Conservation (phyloP, 2,888 invertebrate species). For the Xylocampa areola region DNA sequence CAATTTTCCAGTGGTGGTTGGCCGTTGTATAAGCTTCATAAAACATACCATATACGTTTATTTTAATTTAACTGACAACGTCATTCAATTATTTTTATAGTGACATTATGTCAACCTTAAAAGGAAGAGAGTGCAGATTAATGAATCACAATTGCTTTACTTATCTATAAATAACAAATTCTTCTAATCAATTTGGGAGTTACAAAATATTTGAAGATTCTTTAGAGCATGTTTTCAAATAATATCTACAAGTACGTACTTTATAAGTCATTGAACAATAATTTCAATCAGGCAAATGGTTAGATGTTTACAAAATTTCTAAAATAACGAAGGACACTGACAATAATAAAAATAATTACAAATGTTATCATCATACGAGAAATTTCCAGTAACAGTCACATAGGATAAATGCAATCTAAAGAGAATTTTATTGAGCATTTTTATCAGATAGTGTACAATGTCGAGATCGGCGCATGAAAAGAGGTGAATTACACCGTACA, state of each 20-base stretch:
- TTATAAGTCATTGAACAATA: too few species aligned
- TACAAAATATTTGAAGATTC: background rate
- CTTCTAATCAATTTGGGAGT: conserved; percentile 14
- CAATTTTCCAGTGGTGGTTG: conserved; percentile 7
- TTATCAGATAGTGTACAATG: conserved; percentile 43
- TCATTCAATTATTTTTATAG: conserved; percentile 20
- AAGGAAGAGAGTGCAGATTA: conserved; percentile 13
- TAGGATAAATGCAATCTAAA: conserved; percentile 21
- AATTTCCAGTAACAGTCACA: background rate
- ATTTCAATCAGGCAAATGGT: too few species aligned
- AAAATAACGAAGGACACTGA: too few species aligned
- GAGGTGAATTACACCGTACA: conserved; percentile 45
- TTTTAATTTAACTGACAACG: conserved; percentile 46
- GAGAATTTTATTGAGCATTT: conserved; percentile 10
- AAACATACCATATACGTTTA: conserved; percentile 40
- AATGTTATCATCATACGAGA: too few species aligned
- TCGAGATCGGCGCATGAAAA: conserved; percentile 20
- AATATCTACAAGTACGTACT: too few species aligned
- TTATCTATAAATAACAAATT: conserved; percentile 25
- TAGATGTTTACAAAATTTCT: too few species aligned
- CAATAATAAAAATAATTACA: too few species aligned
- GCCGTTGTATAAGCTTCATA: conserved; percentile 31
- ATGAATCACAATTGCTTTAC: conserved; percentile 37
- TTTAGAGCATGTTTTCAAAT: background rate
- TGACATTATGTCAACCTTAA: conserved; percentile 36